phyloP scores from a whole-genome alignment of 1,140 invertebrate genomes.

The Achroia grisella region DNA sequence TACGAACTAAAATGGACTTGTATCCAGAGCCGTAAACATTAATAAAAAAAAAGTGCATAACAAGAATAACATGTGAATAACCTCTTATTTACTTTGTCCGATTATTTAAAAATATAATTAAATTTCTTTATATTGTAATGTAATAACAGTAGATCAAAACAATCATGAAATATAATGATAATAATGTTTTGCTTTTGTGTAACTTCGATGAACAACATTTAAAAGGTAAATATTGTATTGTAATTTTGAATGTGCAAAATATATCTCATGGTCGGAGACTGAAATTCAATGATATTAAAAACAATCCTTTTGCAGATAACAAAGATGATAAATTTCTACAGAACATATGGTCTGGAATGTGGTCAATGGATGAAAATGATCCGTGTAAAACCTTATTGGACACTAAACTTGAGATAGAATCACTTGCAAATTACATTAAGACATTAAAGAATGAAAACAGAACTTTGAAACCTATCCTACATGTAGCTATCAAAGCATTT shows the following conservation, averaged over 20 bases:
- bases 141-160: no score
- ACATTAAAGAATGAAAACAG: conserved; percentile 17
- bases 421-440: conserved; percentile 28
- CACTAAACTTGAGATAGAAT: conserved; percentile 23
- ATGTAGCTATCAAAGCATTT: conserved; percentile 54
- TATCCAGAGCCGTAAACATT: no score
- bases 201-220: conserved; percentile 47
- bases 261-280: no score
- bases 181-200: conserved; percentile 37
- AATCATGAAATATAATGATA: conserved; percentile 9
- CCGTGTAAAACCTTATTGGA: conserved; percentile 32
- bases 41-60: no score
- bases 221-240: conserved; percentile 26
- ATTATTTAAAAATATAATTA: no score
- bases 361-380: conserved; percentile 32
- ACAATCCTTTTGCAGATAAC: conserved; percentile 28
- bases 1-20: no score
- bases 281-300: no score
- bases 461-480: conserved; percentile 21
- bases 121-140: no score
- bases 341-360: conserved; percentile 48
- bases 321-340: conserved; percentile 14
- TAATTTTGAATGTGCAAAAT: not conserved
- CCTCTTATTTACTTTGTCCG: no score
- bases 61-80: no score